Evolutionary conservation across 2,888 invertebrate species (phyloP).

Genomic region (Sycophila texana): DNA sequence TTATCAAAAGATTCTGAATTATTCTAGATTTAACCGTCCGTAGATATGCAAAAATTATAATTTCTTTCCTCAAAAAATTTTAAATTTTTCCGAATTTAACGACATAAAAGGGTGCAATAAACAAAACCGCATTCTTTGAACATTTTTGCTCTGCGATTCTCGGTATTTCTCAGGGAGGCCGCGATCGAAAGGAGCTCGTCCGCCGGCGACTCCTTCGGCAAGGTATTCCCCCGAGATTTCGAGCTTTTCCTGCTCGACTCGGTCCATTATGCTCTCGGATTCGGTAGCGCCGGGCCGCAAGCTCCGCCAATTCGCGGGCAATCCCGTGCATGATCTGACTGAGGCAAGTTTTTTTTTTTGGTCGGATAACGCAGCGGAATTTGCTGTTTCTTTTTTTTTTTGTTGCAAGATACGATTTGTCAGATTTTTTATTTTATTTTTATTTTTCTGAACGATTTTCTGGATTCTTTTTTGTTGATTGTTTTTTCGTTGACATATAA

Average conservation of each 20-base stretch:
- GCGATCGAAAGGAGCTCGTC: no score
- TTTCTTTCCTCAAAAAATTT: no score
- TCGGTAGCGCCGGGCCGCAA: not conserved
- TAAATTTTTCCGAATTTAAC: no score
- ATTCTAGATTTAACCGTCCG: no score
- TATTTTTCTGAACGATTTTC: not conserved
- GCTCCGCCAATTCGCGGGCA: not conserved
- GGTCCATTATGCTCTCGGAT: slow-evolving; percentile 7
- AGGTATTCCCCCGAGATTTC: slow-evolving; percentile 6
- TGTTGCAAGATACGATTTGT: not conserved
- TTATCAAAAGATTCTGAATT: no score
- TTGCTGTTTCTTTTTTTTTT: not conserved
- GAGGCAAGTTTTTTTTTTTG: not conserved
- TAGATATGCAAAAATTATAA: no score
- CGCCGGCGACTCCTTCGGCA: not conserved
- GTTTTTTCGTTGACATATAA: no score
- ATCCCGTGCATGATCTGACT: not conserved
- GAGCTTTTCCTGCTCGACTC: slow-evolving; percentile 4
- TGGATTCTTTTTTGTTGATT: not conserved
- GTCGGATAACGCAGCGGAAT: no score
- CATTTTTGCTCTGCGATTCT: no score
- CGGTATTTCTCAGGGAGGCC: no score
- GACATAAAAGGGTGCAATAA: not conserved
- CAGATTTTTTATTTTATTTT: not conserved
- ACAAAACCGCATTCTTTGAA: not conserved